Evolutionary conservation across 2,888 invertebrate species (phyloP).

Genomic region (Strigamia maritima): DNA sequence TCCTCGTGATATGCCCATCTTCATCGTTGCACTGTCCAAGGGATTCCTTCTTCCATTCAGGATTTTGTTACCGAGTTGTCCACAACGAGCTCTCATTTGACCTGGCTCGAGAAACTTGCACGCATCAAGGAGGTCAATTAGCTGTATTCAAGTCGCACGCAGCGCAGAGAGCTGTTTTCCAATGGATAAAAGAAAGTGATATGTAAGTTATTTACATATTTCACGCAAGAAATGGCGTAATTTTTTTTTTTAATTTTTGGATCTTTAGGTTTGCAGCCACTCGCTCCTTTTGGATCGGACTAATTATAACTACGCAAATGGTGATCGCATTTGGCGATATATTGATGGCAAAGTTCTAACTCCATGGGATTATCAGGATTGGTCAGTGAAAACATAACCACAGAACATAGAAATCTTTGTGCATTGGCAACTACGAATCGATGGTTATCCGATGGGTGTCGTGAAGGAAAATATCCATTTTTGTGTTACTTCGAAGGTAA

Average conservation of each 20-base stretch:
- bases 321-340: neutral
- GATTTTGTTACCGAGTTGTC: neutral
- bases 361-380: constrained; percentile 27
- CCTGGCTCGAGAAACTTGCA: neutral
- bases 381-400: neutral
- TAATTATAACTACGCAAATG: neutral
- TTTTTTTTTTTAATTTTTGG: neutral
- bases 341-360: neutral
- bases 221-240: neutral
- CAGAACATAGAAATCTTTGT: constrained; percentile 5
- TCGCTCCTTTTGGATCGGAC: constrained; percentile 11
- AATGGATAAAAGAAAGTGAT: neutral
- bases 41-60: neutral
- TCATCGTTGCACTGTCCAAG: constrained; percentile 1
- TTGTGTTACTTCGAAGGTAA: neutral
- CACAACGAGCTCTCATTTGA: neutral
- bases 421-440: neutral
- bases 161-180: neutral
- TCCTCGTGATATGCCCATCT: neutral
- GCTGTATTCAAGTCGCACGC: neutral
- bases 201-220: neutral
- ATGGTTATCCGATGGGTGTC: neutral
- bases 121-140: neutral
- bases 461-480: neutral
- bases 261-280: neutral